Base-by-base conservation (phyloP, 2,113 vertebrate genomes). In the Antigone vipio region DNA sequence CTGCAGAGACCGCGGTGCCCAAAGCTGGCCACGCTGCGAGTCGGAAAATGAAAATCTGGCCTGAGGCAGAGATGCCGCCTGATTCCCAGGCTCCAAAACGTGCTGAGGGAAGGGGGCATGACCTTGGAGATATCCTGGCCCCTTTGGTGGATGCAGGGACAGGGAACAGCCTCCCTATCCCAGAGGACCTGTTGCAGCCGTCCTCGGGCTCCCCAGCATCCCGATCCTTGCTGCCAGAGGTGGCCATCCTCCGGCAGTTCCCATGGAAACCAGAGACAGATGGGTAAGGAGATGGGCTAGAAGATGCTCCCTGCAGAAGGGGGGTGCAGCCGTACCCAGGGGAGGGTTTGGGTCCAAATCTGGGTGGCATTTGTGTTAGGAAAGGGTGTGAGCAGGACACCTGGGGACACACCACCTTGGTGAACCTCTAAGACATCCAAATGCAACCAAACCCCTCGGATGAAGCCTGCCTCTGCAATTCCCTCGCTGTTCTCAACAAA, bases 191-290 rank as follows among this genome's bases (percentile, higher is more conserved):
- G 42, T 26, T 17, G 50, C 53, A 84, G 44, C 26, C 13, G 0
- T 62, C 47, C 35, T 30, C 5, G 3, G 35, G 73, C 52, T 88
- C 74, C 30, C 26, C 9, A 0, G 69, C 56, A 82, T 81, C 92
- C 62, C 3, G 3, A 2, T 64, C 62, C 74, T 12, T 58, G 66
- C 2, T 71, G 81, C 81, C 1, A 30, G 76, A 45, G 73, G 88
- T 93, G 92, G 67, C 74, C 15, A 6, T 93, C 88, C 94, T 74
- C 63, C 11, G 0, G 72, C 91, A 85, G 93, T 96, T 95, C 59
- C 93, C 95, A 92, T 92, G 92, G 95, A 93, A 97, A 96, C 94
- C 2, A 5, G 42, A 83, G 92, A 52, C 22, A 62, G 84, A 69
- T 32, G 64, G 75, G 45, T 30, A 47, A 50, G 16, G 83, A 88